Percentiles rank a stretch among this genome's conserved stretches.
Evolutionary conservation across 2,797 vertebrate genomes (phyloP).

Genomic region (Labroides dimidiatus): DNA sequence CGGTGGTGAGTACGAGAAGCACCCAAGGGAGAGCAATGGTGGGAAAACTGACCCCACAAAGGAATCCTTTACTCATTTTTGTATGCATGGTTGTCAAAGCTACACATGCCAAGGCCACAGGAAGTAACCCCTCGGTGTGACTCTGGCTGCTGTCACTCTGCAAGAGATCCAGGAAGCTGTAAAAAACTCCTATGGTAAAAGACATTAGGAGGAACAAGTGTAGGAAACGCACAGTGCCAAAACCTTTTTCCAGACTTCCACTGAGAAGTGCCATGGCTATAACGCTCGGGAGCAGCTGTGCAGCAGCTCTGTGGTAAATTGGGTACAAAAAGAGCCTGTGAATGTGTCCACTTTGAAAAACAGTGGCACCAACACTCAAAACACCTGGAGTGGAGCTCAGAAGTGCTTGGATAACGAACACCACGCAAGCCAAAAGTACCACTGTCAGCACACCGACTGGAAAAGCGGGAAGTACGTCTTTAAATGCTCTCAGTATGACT

Average conservation of each 20-base stretch:
- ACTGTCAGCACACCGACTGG: conserved; percentile 58
- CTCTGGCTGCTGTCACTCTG: conserved; percentile 15
- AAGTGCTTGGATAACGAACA: conserved; percentile 53
- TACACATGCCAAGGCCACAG: conserved; percentile 69
- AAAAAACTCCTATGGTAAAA: conserved; percentile 59
- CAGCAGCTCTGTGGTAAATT: conserved; percentile 58
- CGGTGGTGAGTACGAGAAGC: conserved; percentile 67
- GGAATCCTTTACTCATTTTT: conserved; percentile 67
- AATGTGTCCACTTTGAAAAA: conserved; percentile 65
- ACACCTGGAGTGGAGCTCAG: conserved; percentile 37
- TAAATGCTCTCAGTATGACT: conserved; percentile 32
- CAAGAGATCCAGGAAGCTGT: conserved; percentile 71
- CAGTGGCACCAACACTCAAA: conserved; percentile 64
- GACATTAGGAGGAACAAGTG: conserved; percentile 67
- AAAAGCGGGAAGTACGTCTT: conserved; percentile 47
- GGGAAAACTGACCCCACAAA: conserved; percentile 77
- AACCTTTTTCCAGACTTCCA: conserved; percentile 71
- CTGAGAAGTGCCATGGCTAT: conserved; percentile 58
- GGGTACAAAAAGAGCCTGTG: conserved; percentile 63
- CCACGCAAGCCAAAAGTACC: conserved; percentile 38
- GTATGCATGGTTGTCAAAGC: conserved; percentile 75
- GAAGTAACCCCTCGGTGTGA: conserved; percentile 63
- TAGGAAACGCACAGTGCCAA: conserved; percentile 77
- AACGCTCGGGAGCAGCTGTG: conserved; percentile 67
- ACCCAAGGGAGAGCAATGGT: conserved; percentile 74